A percentile compares a stretch with the other conserved stretches of the same genome.
These are phyloP conservation scores for Ptychochromis oligacanthus DNA, from an alignment of 2,113 vertebrate genomes.

Conservation along the genomic window DNA sequence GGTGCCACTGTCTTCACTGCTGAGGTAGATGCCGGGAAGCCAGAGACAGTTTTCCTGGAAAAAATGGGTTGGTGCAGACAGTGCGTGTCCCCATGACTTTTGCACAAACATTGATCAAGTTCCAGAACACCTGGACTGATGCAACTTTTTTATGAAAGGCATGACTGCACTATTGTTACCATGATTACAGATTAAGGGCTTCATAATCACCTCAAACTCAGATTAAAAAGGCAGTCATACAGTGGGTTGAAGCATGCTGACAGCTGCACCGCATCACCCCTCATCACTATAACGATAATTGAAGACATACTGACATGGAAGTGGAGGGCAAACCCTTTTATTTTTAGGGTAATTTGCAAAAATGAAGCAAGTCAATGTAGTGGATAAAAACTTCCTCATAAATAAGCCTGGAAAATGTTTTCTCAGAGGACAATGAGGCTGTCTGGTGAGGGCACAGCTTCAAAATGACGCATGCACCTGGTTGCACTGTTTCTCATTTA, in stretches of 20 bases:
- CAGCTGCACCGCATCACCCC: conserved; percentile 9
- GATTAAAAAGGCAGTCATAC: conserved; percentile 38
- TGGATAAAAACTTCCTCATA: conserved; percentile 52
- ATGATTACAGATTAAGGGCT: conserved; percentile 54
- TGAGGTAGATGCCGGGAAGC: conserved; percentile 77
- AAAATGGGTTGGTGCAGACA: conserved; percentile 68
- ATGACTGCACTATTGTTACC: conserved; percentile 30
- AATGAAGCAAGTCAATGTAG: conserved; percentile 53
- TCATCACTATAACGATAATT: conserved; percentile 57
- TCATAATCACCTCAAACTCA: conserved; percentile 27
- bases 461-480: conserved; percentile 53
- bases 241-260: neutral
- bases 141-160: conserved; percentile 32
- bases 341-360: conserved; percentile 53
- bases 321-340: conserved; percentile 42
- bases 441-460: conserved; percentile 47
- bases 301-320: conserved; percentile 34
- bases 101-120: conserved; percentile 63
- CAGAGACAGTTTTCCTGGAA: conserved; percentile 77
- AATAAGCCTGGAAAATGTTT: conserved; percentile 54
- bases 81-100: conserved; percentile 66
- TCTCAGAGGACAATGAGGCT: conserved; percentile 54
- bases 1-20: conserved; percentile 56
- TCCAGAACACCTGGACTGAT: conserved; percentile 61
- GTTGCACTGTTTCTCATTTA: conserved; percentile 53